Evolutionary conservation across 2,797 vertebrate species (phyloP).

Genomic region (Chaetophractus vellerosus): DNA sequence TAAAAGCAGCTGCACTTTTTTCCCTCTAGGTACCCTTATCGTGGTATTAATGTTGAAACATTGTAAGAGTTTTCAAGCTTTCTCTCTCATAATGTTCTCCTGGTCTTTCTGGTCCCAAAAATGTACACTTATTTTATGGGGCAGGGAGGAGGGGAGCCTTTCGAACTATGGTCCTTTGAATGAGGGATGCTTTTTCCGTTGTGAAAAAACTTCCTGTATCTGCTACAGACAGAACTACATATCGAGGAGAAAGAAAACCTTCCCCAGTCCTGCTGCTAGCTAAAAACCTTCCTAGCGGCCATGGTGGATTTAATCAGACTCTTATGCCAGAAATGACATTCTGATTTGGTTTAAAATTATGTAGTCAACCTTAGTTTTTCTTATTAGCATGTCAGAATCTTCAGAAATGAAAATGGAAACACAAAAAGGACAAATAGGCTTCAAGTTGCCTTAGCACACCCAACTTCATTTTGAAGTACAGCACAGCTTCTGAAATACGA

Average conservation of each 20-base stretch:
- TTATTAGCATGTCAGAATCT: neutral
- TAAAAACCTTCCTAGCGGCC: neutral
- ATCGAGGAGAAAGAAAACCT: neutral
- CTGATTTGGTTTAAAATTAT: conserved; percentile 78
- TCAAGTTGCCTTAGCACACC: neutral
- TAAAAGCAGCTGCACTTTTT: conserved; percentile 54
- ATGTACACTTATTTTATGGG: neutral
- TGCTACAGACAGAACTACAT: neutral
- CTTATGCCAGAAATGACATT: conserved; percentile 53
- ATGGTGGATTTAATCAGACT: neutral
- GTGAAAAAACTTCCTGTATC: neutral
- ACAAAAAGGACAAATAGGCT: neutral
- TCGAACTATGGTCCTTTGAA: neutral
- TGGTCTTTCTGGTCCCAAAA: conserved; percentile 36
- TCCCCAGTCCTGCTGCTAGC: neutral
- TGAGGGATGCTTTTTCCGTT: neutral
- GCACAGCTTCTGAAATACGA: neutral
- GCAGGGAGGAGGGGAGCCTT: neutral
- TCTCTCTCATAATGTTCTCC: neutral
- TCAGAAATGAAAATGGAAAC: conserved; percentile 78
- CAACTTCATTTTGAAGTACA: neutral
- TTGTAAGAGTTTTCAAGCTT: neutral
- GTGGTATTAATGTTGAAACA: conserved; percentile 62
- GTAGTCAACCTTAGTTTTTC: conserved; percentile 76
- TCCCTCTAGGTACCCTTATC: conserved; percentile 64